Conservation (phyloP, 2,797 vertebrate species). For the Pogoniulus pusillus region DNA sequence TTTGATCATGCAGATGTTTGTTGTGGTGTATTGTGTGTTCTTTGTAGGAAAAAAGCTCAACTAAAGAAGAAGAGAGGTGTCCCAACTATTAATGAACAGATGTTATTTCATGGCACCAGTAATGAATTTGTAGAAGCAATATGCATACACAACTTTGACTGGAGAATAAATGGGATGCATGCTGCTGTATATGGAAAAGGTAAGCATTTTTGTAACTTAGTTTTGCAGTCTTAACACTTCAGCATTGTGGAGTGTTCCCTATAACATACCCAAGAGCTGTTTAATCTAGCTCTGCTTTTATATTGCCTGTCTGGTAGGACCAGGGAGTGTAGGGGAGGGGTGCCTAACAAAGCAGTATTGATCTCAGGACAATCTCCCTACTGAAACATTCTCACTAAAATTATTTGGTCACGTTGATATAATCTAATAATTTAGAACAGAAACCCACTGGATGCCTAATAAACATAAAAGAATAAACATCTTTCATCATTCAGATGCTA, state of each 20-base stretch:
- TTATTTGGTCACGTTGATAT: background rate
- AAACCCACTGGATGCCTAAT: background rate
- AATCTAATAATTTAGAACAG: background rate
- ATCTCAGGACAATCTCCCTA: background rate
- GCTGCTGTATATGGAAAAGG: conserved; percentile 96
- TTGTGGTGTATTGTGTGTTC: conserved; percentile 39
- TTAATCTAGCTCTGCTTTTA: background rate
- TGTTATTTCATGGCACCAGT: conserved; percentile 96
- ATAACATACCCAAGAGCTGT: background rate
- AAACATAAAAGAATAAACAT: background rate
- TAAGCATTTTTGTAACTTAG: conserved; percentile 51
- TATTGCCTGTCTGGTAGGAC: background rate
- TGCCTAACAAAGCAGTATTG: background rate
- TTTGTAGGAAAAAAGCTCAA: conserved; percentile 92
- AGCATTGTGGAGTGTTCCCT: background rate
- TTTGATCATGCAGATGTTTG: background rate
- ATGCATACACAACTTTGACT: conserved; percentile 98
- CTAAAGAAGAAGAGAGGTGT: conserved; percentile 90
- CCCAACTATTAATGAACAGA: conserved; percentile 89
- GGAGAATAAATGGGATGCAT: conserved; percentile 94
- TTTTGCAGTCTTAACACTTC: background rate
- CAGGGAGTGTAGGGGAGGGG: background rate
- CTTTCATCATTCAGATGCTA: background rate
- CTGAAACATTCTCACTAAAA: background rate
- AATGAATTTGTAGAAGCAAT: conserved; percentile 95